Conservation (phyloP, 2,888 invertebrate genomes). For the Cosmopolites sordidus region DNA sequence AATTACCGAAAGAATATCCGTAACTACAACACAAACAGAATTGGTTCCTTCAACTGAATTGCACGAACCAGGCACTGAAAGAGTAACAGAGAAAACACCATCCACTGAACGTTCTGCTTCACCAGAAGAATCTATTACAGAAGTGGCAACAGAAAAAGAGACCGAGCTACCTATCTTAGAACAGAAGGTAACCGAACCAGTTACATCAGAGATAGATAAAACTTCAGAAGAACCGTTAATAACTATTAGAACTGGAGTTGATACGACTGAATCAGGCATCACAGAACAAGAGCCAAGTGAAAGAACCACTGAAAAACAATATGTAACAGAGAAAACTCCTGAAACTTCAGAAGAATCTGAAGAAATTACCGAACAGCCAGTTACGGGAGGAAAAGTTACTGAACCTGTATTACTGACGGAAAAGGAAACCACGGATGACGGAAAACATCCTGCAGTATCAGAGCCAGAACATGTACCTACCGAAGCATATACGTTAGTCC, state of each 20-base stretch:
- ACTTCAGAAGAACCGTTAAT: background rate
- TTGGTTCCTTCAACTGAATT: background rate
- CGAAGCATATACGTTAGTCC: too few species aligned
- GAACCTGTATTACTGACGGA: constrained; percentile 1
- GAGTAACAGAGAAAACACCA: background rate
- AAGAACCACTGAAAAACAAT: background rate
- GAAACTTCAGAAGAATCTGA: constrained; percentile 21
- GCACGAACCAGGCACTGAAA: constrained; percentile 5
- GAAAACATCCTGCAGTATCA: background rate
- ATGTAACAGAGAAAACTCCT: too few species aligned
- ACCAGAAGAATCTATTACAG: constrained; percentile 1
- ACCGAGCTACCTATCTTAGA: background rate
- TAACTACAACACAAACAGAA: background rate
- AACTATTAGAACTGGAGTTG: background rate
- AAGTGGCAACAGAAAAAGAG: background rate
- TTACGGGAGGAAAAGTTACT: background rate
- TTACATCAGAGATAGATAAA: constrained; percentile 1
- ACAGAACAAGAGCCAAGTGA: background rate
- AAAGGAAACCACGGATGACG: too few species aligned
- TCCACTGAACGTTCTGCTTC: background rate
- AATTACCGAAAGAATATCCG: background rate
- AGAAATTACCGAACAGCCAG: constrained; percentile 1
- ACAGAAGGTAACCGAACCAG: background rate
- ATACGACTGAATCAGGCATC: constrained; percentile 16
- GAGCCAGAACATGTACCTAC: too few species aligned